Conservation (phyloP, 2,797 vertebrate genomes). For the Sebastes baramenuke region DNA sequence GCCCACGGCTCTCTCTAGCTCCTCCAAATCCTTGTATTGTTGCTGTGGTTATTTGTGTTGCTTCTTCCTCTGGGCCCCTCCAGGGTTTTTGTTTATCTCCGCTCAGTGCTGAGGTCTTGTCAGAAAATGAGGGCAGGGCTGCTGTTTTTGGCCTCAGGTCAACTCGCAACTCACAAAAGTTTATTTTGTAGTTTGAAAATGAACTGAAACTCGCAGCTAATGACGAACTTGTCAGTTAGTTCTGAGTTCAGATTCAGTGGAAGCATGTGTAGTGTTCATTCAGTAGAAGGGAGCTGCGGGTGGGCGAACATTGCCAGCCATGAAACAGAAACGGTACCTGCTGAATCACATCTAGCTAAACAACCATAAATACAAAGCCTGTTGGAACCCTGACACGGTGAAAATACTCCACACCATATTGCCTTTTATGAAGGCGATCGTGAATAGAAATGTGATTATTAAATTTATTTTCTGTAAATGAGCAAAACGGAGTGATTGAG, state of each 20-base stretch:
- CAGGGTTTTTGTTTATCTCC: slow-evolving; percentile 73
- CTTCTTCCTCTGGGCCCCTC: slow-evolving; percentile 66
- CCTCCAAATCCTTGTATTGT: slow-evolving; percentile 78
- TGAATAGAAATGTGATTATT: background rate
- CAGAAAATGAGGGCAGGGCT: slow-evolving; percentile 70
- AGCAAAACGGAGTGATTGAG: background rate
- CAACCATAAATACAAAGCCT: background rate
- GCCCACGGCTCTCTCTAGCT: slow-evolving; percentile 68
- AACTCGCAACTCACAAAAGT: slow-evolving; percentile 43
- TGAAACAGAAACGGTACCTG: background rate
- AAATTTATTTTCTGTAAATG: background rate
- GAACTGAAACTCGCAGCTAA: slow-evolving; percentile 28
- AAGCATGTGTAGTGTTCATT: background rate
- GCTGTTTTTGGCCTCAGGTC: slow-evolving; percentile 68
- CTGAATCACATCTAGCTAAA: background rate
- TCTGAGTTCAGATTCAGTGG: background rate
- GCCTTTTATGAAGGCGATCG: background rate
- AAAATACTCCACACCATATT: background rate
- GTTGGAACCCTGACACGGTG: background rate
- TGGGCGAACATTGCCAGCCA: too few species aligned
- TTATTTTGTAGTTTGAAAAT: slow-evolving; percentile 53
- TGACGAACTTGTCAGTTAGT: slow-evolving; percentile 26
- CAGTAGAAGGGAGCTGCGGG: background rate
- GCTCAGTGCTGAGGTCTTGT: slow-evolving; percentile 68
- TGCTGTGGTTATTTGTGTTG: slow-evolving; percentile 72